A percentile compares a stretch with the other conserved stretches of the same genome.
These are phyloP conservation scores for Pygoscelis adeliae DNA, from an alignment of 2,113 vertebrate genomes.

Conservation along the genomic window DNA sequence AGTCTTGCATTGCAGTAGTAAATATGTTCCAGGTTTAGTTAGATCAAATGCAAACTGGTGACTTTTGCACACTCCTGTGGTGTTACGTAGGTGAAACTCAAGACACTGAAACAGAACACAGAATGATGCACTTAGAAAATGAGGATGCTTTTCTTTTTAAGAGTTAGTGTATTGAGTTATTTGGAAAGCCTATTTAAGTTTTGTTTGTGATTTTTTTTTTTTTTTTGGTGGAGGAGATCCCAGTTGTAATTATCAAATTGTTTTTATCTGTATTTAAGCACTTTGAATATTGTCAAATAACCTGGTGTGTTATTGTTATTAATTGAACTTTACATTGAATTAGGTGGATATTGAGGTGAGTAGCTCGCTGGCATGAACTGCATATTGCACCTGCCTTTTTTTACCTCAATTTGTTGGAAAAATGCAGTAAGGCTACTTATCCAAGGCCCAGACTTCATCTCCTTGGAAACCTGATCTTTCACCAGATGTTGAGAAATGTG, in stretches of 20 bases:
- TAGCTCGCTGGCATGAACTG: neutral
- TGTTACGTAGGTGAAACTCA: neutral
- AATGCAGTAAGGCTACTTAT: slow-evolving; percentile 48
- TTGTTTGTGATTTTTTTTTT: neutral
- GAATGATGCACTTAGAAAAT: neutral
- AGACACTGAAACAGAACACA: neutral
- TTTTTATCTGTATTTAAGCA: neutral
- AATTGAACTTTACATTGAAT: neutral
- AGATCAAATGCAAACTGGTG: neutral
- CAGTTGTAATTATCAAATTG: neutral
- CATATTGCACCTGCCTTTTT: neutral
- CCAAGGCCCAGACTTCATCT: slow-evolving; percentile 59
- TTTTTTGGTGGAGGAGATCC: neutral
- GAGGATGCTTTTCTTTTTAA: neutral
- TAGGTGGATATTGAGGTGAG: rapidly evolving
- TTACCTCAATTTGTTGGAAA: neutral
- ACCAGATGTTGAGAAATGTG: slow-evolving; percentile 67
- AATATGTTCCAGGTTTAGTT: neutral
- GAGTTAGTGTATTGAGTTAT: neutral
- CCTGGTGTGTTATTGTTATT: neutral
- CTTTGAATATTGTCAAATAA: neutral
- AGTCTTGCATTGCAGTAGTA: neutral
- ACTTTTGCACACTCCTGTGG: neutral
- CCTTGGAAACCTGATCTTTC: slow-evolving; percentile 69
- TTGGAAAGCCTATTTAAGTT: neutral